Evolutionary conservation across 1,140 invertebrate genomes (phyloP), one percentile per base, ranked within the genome.

Genomic region (Drosophila elegans): DNA sequence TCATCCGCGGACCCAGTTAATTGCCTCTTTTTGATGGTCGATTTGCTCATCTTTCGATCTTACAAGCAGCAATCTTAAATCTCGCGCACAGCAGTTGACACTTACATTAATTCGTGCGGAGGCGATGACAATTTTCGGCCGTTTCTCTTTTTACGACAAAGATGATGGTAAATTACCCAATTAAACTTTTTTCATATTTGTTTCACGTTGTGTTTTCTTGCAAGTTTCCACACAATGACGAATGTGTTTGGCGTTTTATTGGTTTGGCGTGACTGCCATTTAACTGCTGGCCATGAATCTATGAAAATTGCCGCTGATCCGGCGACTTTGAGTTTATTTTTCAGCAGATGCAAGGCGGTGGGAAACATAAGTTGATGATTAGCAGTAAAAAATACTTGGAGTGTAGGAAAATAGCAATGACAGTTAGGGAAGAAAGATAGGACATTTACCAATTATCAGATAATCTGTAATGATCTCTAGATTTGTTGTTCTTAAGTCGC

Each of bases 111-210:
- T 61, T 56, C 27, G 21, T 6, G 11, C 7, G 7, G 32, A 41
- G 4, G 34, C 25, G 44, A 52, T 52, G 57, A 55, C 56, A 59
- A 82, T 74, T 86, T 78, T 32, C 13, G 61, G 25, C 25, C 57
- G 54, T 27, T 21, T 21, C 44, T 27, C 51, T 80, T 74, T 80
- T 88, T 88, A 89, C 80, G 61, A 49, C 80, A 13, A 90, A 89
- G 85, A 85, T 90, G 80, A 90, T 89, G 66, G 45, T 48, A 51
- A 84, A 89, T 75, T 72, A 74, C 54, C 68, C 85, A 89, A 89
- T 89, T 89, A 68, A 89, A 89, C 85, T 89, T 89, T 83, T 73
- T 79, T 80, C 72, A 76, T 88, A 62, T 79, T 67, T 83, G 76
- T 83, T 80, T 71, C 64, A 29, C 53, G 57, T 59, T 55, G 66